Evolutionary conservation across 2,797 vertebrate species (phyloP), one percentile per base, ranked within the genome.

Genomic region (Agapornis canus): DNA sequence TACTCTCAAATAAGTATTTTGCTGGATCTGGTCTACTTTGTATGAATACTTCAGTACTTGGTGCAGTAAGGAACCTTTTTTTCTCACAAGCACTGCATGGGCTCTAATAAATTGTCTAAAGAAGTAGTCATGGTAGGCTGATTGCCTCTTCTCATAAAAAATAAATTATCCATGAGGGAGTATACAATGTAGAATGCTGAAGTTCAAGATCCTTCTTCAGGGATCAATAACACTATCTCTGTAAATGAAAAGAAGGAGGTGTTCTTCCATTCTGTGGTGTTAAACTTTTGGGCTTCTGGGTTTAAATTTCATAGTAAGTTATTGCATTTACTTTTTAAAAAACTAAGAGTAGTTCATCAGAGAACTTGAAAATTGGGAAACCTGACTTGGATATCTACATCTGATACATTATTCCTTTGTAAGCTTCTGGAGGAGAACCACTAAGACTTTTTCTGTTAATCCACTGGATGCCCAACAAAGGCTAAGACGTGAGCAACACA

Each of bases 281-380:
- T 59, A 43, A 75, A 39, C 9, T 71, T 86, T 32, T 47, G 5
- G 6, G 19, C 13, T 32, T 18, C 25, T 31, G 22, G 59, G 10
- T 59, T 77, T 51, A 66, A 66, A 31, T 31, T 83, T 64, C 8
- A 7, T 31, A 54, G 4, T 37, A 73, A 25, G 1, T 71, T 70
- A 29, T 10, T 51, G 18, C 5, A 21, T 61, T 47, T 21, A 0
- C 52, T 35, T 5, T 5, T 4, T 4, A 0, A 1, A 10, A 22
- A 39, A 40, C 27, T 10, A 15, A 22, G 31, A 76, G 0, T 48
- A 81, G 56, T 71, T 75, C n/a, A 71, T 12, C 27, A 57, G 8
- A 56, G 57, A 81, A 51, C 19, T 65, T 91, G 19, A 11, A 65
- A 19, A 37, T 40, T 26, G 26, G 17, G 15, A 84, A 6, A 26